A percentile compares a stretch with the other conserved stretches of the same genome.
Evolutionary conservation across 2,113 vertebrate genomes (phyloP).

Genomic region (Halcyon malimbica): DNA sequence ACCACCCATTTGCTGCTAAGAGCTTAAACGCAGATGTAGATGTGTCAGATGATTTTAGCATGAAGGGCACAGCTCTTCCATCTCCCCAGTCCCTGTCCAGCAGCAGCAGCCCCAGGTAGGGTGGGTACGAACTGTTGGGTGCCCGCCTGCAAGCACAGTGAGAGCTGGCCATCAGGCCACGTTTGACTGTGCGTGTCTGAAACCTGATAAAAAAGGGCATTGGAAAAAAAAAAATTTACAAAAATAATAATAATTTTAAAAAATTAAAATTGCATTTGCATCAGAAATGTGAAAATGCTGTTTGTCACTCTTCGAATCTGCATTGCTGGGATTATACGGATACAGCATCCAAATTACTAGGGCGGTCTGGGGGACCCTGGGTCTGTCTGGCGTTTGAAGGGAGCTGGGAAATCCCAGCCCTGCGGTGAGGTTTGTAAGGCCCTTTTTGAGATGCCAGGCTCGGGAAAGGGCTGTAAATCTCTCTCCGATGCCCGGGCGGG

Average conservation of each 20-base stretch:
- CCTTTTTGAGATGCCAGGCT: neutral
- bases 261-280: neutral
- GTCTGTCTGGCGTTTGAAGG: neutral
- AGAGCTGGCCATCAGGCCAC: neutral
- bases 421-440: neutral
- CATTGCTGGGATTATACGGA: neutral
- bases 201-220: neutral
- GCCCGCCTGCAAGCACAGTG: fast-evolving
- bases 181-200: neutral
- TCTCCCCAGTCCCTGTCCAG: neutral
- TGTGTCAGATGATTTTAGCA: neutral
- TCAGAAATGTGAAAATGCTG: neutral
- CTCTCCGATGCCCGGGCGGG: fast-evolving
- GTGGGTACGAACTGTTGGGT: neutral
- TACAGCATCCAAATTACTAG: neutral
- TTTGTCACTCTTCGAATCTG: neutral
- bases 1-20: neutral
- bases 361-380: neutral
- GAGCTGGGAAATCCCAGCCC: neutral
- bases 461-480: neutral
- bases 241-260: neutral
- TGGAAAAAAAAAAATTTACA: neutral
- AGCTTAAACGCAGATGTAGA: neutral
- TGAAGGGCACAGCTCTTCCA: neutral
- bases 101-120: neutral